Evolutionary conservation across 2,888 invertebrate genomes (phyloP).

Genomic region (Papilio gigon): DNA sequence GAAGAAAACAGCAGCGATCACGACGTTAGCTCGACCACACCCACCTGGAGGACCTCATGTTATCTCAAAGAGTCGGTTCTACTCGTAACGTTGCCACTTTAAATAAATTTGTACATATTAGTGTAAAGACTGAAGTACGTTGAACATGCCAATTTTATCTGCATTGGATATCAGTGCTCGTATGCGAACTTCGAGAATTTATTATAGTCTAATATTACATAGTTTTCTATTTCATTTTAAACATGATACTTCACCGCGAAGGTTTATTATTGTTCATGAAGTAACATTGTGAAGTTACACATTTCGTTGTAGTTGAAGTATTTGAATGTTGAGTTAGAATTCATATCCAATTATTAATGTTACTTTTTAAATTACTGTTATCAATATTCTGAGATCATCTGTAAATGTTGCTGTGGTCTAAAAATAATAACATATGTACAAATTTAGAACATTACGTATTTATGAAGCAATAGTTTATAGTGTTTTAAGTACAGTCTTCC

Average conservation of each 20-base stretch:
- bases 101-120: slow-evolving; percentile 80
- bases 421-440: slow-evolving; percentile 10
- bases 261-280: background rate
- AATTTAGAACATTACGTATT: slow-evolving; percentile 32
- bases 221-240: slow-evolving; percentile 1
- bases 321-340: no score
- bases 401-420: background rate
- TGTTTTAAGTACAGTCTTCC: slow-evolving; percentile 77
- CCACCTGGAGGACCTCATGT: slow-evolving; percentile 73
- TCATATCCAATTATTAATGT: background rate
- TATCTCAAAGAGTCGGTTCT: slow-evolving; percentile 85
- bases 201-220: slow-evolving; percentile 27
- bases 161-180: slow-evolving; percentile 69
- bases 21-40: slow-evolving; percentile 76
- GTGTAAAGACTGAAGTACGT: slow-evolving; percentile 81
- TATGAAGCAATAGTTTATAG: slow-evolving; percentile 36
- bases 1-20: slow-evolving; percentile 79
- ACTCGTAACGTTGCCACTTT: slow-evolving; percentile 81
- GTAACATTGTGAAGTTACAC: background rate
- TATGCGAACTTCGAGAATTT: slow-evolving; percentile 41
- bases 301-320: background rate
- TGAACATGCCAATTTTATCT: slow-evolving; percentile 72
- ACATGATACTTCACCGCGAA: background rate
- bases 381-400: background rate
- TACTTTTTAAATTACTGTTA: background rate